Percentiles rank a stretch among this genome's conserved stretches.
Evolutionary conservation across 2,888 invertebrate genomes (phyloP).

Genomic region (Ennomos erosarius): DNA sequence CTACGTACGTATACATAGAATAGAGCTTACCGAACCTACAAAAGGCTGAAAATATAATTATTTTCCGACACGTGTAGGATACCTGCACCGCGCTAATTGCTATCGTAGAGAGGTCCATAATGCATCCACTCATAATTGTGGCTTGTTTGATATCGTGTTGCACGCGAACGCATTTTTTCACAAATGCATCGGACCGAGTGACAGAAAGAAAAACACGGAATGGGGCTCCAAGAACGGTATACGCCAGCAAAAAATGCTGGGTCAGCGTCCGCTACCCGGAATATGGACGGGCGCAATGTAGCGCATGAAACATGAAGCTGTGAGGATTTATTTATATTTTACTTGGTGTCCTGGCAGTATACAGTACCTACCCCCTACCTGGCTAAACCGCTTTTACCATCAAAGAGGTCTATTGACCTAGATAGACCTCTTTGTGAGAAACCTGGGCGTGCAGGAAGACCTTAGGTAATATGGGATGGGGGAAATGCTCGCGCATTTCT

Average conservation of each 20-base stretch:
- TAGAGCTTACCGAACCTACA: no score
- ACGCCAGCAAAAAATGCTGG: slow-evolving; percentile 50
- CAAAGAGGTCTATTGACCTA: no score
- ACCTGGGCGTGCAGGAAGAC: no score
- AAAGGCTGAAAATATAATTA: not conserved
- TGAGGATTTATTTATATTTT: no score
- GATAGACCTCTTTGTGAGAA: no score
- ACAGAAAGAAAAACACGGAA: slow-evolving; percentile 68
- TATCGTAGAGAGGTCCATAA: slow-evolving; percentile 54
- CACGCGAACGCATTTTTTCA: slow-evolving; percentile 70
- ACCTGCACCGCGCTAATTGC: slow-evolving; percentile 46
- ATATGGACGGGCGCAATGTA: slow-evolving; percentile 18
- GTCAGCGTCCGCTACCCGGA: slow-evolving; percentile 50
- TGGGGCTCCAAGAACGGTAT: slow-evolving; percentile 66
- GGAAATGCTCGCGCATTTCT: no score
- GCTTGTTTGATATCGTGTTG: slow-evolving; percentile 56
- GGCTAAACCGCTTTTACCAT: no score
- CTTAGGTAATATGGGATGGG: no score
- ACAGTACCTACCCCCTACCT: no score
- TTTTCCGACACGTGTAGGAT: slow-evolving; percentile 29
- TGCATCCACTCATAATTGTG: slow-evolving; percentile 62
- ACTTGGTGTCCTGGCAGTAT: no score
- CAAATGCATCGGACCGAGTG: slow-evolving; percentile 67
- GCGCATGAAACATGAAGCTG: not conserved
- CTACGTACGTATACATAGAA: no score